Evolutionary conservation across 1,140 invertebrate species (phyloP).

Genomic region (Doryteuthis pealeii): DNA sequence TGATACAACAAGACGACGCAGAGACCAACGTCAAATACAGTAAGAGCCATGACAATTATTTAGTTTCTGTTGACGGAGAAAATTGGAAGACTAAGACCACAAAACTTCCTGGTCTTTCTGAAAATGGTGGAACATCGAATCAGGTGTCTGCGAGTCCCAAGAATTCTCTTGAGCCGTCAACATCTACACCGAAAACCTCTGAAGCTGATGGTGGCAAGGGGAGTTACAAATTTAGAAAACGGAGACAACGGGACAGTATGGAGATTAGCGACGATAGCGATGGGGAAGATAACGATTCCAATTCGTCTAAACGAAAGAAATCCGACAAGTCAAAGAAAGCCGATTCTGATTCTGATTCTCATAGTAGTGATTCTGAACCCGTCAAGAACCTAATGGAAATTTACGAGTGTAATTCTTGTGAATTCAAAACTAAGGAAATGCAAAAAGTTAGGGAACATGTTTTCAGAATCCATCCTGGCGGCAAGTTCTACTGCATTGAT

Average conservation of each 20-base stretch:
- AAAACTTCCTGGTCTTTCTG: neutral
- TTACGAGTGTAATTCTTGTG: conserved; percentile 49
- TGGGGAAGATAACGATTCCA: neutral
- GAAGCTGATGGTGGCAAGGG: neutral
- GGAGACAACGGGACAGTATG: conserved; percentile 14
- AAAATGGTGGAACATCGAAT: neutral
- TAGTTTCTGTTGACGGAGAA: neutral
- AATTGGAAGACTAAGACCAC: neutral
- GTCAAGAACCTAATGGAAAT: conserved; percentile 22
- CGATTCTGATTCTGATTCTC: conserved; percentile 10
- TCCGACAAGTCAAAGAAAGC: conserved; percentile 14
- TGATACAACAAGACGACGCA: neutral
- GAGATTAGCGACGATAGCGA: conserved; percentile 22
- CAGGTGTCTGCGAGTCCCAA: neutral
- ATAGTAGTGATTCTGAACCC: neutral
- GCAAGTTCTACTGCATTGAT: conserved; percentile 41
- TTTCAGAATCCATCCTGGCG: conserved; percentile 37
- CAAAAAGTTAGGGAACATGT: conserved; percentile 30
- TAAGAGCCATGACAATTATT: conserved; percentile 12
- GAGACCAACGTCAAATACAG: conserved; percentile 17
- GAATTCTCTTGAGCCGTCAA: neutral
- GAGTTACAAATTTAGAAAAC: neutral
- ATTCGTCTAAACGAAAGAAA: conserved; percentile 13
- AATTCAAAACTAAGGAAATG: conserved; percentile 31
- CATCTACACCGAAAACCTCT: neutral